Base-by-base conservation (phyloP, 2,797 vertebrate species). In the Siniperca undulata region DNA sequence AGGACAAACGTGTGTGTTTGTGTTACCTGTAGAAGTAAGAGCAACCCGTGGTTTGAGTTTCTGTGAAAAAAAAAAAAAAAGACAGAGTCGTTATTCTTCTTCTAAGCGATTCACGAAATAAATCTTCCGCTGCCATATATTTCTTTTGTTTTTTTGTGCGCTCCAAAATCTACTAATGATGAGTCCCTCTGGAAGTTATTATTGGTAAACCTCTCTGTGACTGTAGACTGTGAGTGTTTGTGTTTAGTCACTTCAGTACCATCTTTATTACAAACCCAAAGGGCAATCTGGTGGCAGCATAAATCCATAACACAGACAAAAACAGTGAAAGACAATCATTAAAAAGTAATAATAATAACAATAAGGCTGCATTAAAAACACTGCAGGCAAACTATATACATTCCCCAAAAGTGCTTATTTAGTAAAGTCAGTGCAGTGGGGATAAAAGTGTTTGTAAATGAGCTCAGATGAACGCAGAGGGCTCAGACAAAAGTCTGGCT, bases 11-110 rank as follows among this genome's bases (percentile, higher is more conserved):
- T 73, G 27, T 66, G 55, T 73, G 24, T 74, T 27, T 70, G 71
- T 55, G 27, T 86, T 90, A 93, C 93, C 93, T 93, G 89, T 89
- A 93, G 82, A 94, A 94, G 82, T 85, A 91, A 3, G 84, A 79
- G 80, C 86, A 82, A 38, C 83, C 83, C 17, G 80, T 79, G 70
- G 27, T 82, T 67, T 68, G 78, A 10, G 42, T 74, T 85, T 89
- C 94, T 94, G 88, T 12, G n/a, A 66, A 22, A 27, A 3, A 36
- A 48, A 48, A 22, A 66, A 17, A 17, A 8, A 13, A 11, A 65
- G 36, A 55, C 1, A 3, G 0, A 44, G 11, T 62, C 3, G 24
- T 77, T 44, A 77, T 79, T 61, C 74, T 66, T 84, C 58, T 55
- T 24, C 22, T 12, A 17, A 70, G 16, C 2, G 11, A 53, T 20